Conservation (phyloP, 2,888 invertebrate genomes). For the Patella pellucida region DNA sequence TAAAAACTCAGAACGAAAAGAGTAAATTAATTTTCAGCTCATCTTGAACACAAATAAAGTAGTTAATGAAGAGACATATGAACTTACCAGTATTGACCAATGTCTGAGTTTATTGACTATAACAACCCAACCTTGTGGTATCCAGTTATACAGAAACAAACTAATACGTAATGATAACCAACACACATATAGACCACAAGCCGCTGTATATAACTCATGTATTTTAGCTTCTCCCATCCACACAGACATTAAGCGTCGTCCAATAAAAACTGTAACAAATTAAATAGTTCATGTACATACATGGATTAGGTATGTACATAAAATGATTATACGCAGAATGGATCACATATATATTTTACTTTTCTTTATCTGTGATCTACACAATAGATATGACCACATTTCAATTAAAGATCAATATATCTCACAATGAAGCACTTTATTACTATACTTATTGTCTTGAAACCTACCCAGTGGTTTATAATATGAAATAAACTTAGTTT, state of each 20-base stretch:
- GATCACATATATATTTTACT: no score
- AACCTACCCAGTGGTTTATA: no score
- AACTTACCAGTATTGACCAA: constrained; percentile 70
- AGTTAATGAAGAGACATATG: background rate
- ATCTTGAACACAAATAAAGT: background rate
- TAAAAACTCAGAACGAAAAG: background rate
- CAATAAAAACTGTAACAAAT: constrained; percentile 81
- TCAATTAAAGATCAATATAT: no score
- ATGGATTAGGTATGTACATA: no score
- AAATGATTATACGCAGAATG: no score
- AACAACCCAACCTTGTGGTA: constrained; percentile 87
- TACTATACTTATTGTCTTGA: no score
- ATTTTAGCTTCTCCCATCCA: constrained; percentile 83
- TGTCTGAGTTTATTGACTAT: constrained; percentile 69
- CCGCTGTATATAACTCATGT: constrained; percentile 96
- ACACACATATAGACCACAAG: constrained; percentile 93
- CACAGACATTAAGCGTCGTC: constrained; percentile 87
- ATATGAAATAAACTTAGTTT: no score
- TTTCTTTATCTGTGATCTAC: no score
- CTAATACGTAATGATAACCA: constrained; percentile 91
- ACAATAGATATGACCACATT: no score
- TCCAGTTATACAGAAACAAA: constrained; percentile 86
- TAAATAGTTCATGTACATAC: no score
- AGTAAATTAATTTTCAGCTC: background rate
- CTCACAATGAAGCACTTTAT: no score